These are phyloP conservation scores for Teleopsis dalmanni DNA, from an alignment of 1,140 invertebrate species.

Conservation along the genomic window DNA sequence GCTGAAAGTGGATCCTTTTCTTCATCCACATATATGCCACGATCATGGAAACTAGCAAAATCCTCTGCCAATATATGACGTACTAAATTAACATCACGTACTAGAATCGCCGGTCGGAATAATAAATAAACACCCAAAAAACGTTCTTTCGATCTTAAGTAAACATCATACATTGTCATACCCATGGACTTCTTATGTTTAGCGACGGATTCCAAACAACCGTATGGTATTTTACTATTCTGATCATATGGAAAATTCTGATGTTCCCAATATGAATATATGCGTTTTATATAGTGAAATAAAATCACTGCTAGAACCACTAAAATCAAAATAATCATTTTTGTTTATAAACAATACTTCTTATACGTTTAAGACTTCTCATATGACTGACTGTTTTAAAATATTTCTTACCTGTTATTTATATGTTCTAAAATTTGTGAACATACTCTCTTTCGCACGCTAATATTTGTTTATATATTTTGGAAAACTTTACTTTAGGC, in stretches of 20 bases:
- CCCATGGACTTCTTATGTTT: constrained; percentile 26
- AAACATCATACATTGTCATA: constrained; percentile 27
- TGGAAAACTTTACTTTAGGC: no score
- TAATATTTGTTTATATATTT: no score
- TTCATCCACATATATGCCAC: constrained; percentile 42
- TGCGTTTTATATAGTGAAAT: constrained; percentile 25
- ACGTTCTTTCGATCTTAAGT: constrained; percentile 24
- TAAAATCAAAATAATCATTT: no score
- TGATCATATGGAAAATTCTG: constrained; percentile 23
- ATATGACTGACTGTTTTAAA: no score
- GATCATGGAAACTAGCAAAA: constrained; percentile 43
- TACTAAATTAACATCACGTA: constrained; percentile 46
- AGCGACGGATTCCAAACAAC: constrained; percentile 24
- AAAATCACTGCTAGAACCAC: constrained; percentile 10
- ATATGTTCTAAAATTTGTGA: no score
- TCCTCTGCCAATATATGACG: constrained; percentile 45
- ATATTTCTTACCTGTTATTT: no score
- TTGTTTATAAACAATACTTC: no score
- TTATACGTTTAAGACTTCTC: no score
- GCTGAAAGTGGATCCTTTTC: constrained; percentile 33
- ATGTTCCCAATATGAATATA: constrained; percentile 28
- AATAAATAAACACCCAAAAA: constrained; percentile 35
- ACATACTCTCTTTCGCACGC: no score
- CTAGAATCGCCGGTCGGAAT: constrained; percentile 41
- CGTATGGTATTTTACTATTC: constrained; percentile 25